A percentile compares a stretch with the other conserved stretches of the same genome.
phyloP scores from a whole-genome alignment of 2,113 vertebrate species.

The Lanius collurio region DNA sequence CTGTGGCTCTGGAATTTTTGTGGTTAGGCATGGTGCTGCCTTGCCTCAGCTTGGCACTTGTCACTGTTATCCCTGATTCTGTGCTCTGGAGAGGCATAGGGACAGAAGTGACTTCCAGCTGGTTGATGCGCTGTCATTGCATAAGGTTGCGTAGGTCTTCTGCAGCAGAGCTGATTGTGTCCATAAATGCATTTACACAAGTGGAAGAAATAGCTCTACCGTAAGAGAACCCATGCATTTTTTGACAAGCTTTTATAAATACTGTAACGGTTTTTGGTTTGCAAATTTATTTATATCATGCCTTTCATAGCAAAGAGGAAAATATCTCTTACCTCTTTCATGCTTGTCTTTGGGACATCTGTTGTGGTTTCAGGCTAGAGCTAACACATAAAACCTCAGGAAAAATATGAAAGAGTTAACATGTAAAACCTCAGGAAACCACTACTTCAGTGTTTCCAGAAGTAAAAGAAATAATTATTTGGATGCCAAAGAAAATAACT shows the following conservation, averaged over 20 bases:
- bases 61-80: background rate
- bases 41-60: background rate
- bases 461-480: constrained; percentile 56
- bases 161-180: background rate
- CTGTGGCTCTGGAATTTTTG: background rate
- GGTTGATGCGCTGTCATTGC: background rate
- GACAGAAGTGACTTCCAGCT: background rate
- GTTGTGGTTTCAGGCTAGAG: background rate
- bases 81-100: background rate
- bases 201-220: background rate
- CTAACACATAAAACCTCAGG: background rate
- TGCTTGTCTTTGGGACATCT: background rate
- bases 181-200: background rate
- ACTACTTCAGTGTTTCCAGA: constrained; percentile 53
- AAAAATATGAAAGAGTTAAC: constrained; percentile 26
- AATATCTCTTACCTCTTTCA: background rate
- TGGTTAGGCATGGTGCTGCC: background rate
- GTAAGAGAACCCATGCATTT: background rate
- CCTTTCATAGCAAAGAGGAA: background rate
- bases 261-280: background rate
- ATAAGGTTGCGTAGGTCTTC: background rate
- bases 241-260: background rate
- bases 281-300: background rate
- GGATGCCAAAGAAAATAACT: constrained; percentile 55
- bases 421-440: constrained; percentile 21